Base-by-base conservation (phyloP, 2,797 vertebrate species). In the Cottoperca gobio region DNA sequence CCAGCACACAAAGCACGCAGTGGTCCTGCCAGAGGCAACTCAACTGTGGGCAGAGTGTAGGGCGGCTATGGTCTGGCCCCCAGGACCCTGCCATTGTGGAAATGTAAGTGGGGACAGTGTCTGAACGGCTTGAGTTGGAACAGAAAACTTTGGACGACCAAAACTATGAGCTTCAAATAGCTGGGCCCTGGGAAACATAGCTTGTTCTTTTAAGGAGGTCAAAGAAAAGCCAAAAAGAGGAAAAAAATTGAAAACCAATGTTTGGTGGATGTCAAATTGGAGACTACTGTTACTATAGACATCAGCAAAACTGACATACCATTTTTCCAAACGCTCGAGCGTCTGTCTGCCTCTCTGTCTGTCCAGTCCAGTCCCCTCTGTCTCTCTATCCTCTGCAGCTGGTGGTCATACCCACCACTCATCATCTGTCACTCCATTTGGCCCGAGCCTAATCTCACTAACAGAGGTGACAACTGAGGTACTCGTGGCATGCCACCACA, bases 101-200 rank as follows among this genome's bases (percentile, higher is more conserved):
- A 89, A 92, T 93, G 91, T 91, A 91, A 93, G 92, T 92, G 85
- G 90, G 91, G 92, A 92, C 91, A 92, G 86, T 89, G 92, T 91
- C 89, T 92, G 90, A 92, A 92, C 89, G 86, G 84, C 87, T 86
- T 85, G 85, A 93, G 90, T 82, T 93, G 91, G 92, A 93, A 86
- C 87, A 91, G 91, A 93, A 92, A 91, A 93, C 84, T 85, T 91
- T 90, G 85, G 89, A 94, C 89, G 92, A 94, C 92, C 94, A 94
- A 94, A 94, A 94, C 86, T 93, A 93, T 94, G 93, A 93, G 92
- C 94, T 94, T 92, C 91, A 94, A 94, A 94, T 94, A 94, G 93
- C 93, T 86, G 83, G 91, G 88, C 88, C 93, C 92, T 94, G 94
- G 93, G 94, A 94, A 94, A 94, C 93, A 93, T 93, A 87, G 90